Conservation (phyloP, 2,113 vertebrate genomes). For the Orientallactaga bullata region DNA sequence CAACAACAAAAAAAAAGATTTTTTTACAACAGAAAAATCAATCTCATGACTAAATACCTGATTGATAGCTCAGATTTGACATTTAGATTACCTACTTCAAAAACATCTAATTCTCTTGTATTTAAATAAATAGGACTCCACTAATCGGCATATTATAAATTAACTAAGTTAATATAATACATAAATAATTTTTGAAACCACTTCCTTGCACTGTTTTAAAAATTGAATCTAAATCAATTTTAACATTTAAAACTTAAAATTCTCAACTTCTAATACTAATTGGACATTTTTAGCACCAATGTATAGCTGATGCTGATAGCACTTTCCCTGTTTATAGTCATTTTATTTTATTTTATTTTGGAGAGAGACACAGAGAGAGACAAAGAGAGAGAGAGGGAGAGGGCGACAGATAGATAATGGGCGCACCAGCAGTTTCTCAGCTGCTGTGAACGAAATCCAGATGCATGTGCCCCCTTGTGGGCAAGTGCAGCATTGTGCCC, state of each 20-base stretch:
- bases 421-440: too few species aligned
- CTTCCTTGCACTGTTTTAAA: background rate
- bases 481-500: too few species aligned
- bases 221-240: background rate
- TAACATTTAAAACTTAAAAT: background rate
- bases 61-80: constrained; percentile 33
- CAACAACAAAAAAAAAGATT: constrained; percentile 16
- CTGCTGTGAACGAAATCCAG: too few species aligned
- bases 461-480: too few species aligned
- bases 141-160: background rate
- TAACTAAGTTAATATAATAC: background rate
- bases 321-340: background rate
- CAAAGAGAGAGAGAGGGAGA: too few species aligned
- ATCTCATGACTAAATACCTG: constrained; percentile 24
- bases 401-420: too few species aligned
- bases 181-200: background rate
- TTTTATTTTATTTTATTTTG: too few species aligned
- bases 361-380: too few species aligned
- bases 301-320: background rate
- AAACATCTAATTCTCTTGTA: constrained; percentile 1
- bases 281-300: background rate
- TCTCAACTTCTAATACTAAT: background rate
- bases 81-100: background rate
- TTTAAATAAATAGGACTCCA: background rate
- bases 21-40: constrained; percentile 39